Conservation (phyloP, 2,888 invertebrate genomes). For the Athetis lepigone region DNA sequence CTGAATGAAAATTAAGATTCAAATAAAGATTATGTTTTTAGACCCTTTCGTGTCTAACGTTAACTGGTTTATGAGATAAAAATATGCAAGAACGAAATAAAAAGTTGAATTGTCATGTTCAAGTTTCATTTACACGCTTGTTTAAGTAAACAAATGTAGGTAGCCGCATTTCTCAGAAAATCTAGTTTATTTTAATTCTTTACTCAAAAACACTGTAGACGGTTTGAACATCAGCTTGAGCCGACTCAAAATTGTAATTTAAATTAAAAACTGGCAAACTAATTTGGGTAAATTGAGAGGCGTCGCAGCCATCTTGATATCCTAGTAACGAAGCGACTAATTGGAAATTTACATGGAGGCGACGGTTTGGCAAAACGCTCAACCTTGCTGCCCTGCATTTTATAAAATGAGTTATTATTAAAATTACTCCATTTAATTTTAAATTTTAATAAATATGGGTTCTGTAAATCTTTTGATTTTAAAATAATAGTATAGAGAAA, state of each 20-base stretch:
- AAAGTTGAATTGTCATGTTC: conserved; percentile 15
- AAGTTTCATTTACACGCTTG: conserved; percentile 24
- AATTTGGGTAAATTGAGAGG: conserved; percentile 47
- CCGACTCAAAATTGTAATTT: conserved; percentile 39
- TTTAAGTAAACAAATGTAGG: conserved; percentile 17
- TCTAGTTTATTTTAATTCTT: conserved; percentile 10
- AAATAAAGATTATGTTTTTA: conserved; percentile 69
- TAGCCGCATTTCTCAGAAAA: conserved; percentile 18
- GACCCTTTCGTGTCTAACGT: conserved; percentile 55
- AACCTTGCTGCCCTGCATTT: conserved; percentile 15
- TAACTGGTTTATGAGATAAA: conserved; percentile 40
- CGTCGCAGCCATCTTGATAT: conserved; percentile 44
- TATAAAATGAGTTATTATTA: not conserved
- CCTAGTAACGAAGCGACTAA: conserved; percentile 50
- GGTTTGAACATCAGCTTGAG: conserved; percentile 18
- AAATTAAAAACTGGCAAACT: conserved; percentile 44
- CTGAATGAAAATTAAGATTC: conserved; percentile 66
- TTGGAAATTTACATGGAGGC: conserved; percentile 45
- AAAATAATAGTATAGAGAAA: not conserved
- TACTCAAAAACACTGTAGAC: not conserved
- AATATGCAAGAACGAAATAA: conserved; percentile 33
- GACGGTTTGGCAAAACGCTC: conserved; percentile 19
- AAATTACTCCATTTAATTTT: not conserved
- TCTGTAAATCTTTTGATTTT: too few relatives aligned
- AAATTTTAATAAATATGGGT: not conserved